phyloP scores from a whole-genome alignment of 2,113 vertebrate genomes.

The Podocnemis expansa region DNA sequence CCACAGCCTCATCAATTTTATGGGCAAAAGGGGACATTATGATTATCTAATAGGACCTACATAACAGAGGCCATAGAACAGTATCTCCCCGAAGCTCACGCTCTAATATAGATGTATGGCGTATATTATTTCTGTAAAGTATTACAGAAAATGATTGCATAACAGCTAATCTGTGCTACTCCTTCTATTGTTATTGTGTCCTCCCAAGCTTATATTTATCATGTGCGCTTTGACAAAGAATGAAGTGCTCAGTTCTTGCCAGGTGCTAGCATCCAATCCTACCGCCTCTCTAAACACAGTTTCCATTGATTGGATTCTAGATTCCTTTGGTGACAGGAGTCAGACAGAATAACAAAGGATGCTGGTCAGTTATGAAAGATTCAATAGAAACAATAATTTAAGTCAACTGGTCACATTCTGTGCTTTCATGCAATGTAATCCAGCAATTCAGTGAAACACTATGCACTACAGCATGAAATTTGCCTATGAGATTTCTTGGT shows the following conservation, averaged over 20 bases:
- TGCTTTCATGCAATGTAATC: conserved; percentile 48
- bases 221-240: conserved; percentile 15
- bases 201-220: not conserved
- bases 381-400: conserved; percentile 36
- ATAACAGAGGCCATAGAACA: not conserved
- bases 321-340: not conserved
- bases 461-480: conserved; percentile 48
- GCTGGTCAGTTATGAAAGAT: not conserved
- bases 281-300: not conserved
- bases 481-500: not conserved
- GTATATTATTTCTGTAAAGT: not conserved
- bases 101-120: not conserved
- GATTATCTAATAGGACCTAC: not conserved
- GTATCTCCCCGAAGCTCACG: not conserved
- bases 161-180: not conserved
- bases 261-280: not conserved
- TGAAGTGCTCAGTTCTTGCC: not conserved
- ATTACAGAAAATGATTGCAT: conserved; percentile 15
- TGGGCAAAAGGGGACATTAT: not conserved
- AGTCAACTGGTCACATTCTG: not conserved
- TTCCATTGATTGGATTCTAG: not conserved
- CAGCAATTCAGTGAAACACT: too few relatives aligned
- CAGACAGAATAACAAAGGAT: conserved; percentile 3
- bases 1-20: not conserved
- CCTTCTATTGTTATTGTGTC: not conserved